phyloP scores from a whole-genome alignment of 2,113 vertebrate genomes.

The Barbus barbus region DNA sequence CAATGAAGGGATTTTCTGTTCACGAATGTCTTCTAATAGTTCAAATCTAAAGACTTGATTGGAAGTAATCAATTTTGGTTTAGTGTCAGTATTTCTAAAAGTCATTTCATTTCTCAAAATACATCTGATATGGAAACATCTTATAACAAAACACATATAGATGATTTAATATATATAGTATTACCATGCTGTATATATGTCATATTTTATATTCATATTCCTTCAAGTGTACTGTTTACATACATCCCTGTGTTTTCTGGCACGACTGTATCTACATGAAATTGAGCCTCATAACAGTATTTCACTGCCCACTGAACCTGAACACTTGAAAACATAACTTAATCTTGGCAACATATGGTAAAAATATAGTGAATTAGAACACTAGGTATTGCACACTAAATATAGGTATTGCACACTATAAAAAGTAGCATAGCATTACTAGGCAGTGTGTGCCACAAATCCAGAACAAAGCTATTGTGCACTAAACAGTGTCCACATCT shows the following conservation, averaged over 20 bases:
- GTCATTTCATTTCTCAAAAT: no score
- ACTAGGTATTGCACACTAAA: not conserved
- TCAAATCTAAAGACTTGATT: not conserved
- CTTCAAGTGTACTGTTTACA: not conserved
- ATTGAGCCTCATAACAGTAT: not conserved
- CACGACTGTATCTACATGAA: not conserved
- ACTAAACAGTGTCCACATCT: not conserved
- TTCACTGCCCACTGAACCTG: not conserved
- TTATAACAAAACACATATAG: not conserved
- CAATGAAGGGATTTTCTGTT: not conserved
- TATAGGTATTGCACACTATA: no score
- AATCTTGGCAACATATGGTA: no score
- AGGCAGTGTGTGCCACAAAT: not conserved
- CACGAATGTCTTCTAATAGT: not conserved
- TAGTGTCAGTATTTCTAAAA: not conserved
- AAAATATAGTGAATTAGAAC: not conserved
- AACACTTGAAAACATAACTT: no score
- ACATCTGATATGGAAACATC: not conserved
- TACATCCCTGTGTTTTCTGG: not conserved
- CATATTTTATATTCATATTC: not conserved
- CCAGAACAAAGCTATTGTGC: no score
- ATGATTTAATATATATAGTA: not conserved
- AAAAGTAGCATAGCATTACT: not conserved
- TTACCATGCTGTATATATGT: not conserved
- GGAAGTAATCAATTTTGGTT: not conserved